Evolutionary conservation across 2,888 invertebrate genomes (phyloP).

Genomic region (Gortyna flavago): DNA sequence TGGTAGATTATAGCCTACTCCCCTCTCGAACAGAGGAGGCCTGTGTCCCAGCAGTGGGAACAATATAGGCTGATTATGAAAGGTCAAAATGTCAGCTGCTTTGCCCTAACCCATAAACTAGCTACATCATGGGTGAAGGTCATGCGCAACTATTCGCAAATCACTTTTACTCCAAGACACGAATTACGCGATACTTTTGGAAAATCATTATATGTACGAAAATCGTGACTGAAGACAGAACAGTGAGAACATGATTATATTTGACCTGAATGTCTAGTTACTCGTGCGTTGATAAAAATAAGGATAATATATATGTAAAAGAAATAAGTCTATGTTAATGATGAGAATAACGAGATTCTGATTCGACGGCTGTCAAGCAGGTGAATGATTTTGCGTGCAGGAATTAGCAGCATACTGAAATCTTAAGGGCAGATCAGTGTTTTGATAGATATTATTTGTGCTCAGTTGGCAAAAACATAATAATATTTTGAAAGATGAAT

Average conservation of each 20-base stretch:
- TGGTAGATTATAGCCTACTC: too few species aligned
- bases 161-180: slow-evolving; percentile 51
- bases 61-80: too few species aligned
- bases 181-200: slow-evolving; percentile 44
- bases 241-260: slow-evolving; percentile 66
- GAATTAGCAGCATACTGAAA: neutral
- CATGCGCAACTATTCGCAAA: slow-evolving; percentile 39
- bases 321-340: slow-evolving; percentile 38
- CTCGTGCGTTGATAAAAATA: slow-evolving; percentile 73
- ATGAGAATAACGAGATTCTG: slow-evolving; percentile 44
- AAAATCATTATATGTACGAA: slow-evolving; percentile 37
- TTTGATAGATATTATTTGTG: neutral
- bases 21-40: too few species aligned
- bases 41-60: too few species aligned
- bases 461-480: neutral
- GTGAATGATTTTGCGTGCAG: slow-evolving; percentile 25
- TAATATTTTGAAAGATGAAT: neutral
- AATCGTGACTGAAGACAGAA: slow-evolving; percentile 68
- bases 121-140: slow-evolving; percentile 43
- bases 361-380: slow-evolving; percentile 31
- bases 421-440: neutral
- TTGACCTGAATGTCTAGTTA: slow-evolving; percentile 70
- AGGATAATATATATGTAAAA: slow-evolving; percentile 49
- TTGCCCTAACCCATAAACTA: slow-evolving; percentile 5
- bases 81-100: slow-evolving; percentile 12